Evolutionary conservation across 1,140 invertebrate species (phyloP), one percentile per base, ranked within the genome.

Genomic region (Ceratina calcarata): DNA sequence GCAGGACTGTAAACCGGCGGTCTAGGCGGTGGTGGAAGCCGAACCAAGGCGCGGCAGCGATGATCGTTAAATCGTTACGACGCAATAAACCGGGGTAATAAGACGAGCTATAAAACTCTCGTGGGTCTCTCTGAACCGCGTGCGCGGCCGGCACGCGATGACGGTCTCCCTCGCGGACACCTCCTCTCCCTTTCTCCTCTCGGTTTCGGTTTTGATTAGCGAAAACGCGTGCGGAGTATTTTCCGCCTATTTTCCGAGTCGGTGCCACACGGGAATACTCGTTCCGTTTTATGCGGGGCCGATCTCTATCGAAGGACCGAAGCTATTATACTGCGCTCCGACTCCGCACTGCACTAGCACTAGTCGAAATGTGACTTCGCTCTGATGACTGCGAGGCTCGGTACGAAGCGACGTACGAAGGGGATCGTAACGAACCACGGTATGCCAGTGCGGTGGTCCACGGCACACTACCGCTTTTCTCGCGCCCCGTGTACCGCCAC

Each of bases 361-460:
- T 90, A 84, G 90, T 86, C 88, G 89, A 87, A 86, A 89, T 87
- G 91, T 86, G 90, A 90, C 84, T 89, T 88, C 86, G 90, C 80
- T 45, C 37, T 81, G 87, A 87, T 87, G 86, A 87, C 87, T 86
- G 80, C 74, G 82, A 78, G 89, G 81, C 83, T 86, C 85, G 87
- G 90, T 87, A 87, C 87, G 89, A 79, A 69, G 85, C 81, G 80
- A 83, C 85, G 86, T 89, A 89, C 86, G 87, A 87, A 91, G 89
- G 86, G 87, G 88, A 90, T 92, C 89, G 92, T 92, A 91, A 92
- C 89, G 89, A 91, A 90, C 89, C 92, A 93, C 92, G 91, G 92
- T 92, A 93, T 92, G 91, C 92, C 92, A 92, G 92, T 93, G 92
- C 92, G 92, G 91, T 93, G 92, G 92, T 93, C 92, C 92, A 93